phyloP scores from a whole-genome alignment of 1,140 invertebrate species.

The Agraylea sexmaculata region DNA sequence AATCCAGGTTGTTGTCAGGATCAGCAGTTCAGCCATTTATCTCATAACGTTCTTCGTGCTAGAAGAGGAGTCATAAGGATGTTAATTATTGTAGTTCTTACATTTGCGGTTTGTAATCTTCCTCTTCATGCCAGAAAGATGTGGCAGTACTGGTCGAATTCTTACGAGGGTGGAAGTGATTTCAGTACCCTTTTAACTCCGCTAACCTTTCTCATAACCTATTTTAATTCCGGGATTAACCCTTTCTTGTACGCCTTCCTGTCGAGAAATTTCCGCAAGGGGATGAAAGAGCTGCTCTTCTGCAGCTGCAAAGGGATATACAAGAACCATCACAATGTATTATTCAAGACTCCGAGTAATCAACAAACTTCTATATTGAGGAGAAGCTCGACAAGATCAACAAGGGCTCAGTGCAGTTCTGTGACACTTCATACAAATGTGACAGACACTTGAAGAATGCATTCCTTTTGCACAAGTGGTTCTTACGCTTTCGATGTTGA shows the following conservation, averaged over 20 bases:
- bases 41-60: constrained; percentile 54
- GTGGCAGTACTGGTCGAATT: constrained; percentile 58
- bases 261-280: constrained; percentile 63
- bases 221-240: constrained; percentile 76
- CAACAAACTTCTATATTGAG: constrained; percentile 26
- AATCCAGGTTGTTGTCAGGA: constrained; percentile 20
- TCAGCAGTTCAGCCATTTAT: constrained; percentile 45
- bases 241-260: constrained; percentile 75
- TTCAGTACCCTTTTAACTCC: constrained; percentile 67
- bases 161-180: constrained; percentile 50
- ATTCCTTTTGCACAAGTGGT: constrained; percentile 28
- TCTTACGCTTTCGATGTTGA: no score
- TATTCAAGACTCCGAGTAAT: constrained; percentile 26
- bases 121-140: constrained; percentile 74
- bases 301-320: constrained; percentile 38
- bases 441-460: constrained; percentile 36
- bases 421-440: constrained; percentile 36
- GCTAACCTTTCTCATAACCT: constrained; percentile 70
- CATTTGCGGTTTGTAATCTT: constrained; percentile 74
- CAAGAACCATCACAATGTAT: constrained; percentile 32
- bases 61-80: constrained; percentile 63
- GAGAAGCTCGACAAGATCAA: constrained; percentile 37
- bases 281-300: constrained; percentile 53
- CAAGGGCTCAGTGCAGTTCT: constrained; percentile 39
- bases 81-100: constrained; percentile 68